Evolutionary conservation across 2,113 vertebrate genomes (phyloP), one percentile per base, ranked within the genome.

Genomic region (Phaetusa simplex): DNA sequence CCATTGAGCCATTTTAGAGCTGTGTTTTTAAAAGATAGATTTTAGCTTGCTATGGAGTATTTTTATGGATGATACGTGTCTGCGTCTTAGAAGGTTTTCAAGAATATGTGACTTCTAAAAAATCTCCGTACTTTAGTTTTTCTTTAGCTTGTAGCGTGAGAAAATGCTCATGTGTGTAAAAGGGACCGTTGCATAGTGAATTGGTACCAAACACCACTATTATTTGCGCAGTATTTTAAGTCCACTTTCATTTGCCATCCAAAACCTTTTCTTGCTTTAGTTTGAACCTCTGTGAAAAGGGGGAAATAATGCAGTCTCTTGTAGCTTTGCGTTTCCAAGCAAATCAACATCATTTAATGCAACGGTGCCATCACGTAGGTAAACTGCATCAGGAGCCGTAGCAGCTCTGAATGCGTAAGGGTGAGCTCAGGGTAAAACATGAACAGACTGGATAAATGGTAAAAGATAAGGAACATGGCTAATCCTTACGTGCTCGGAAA

Each of bases 1-100:
- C 82, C 91, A 88, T 20, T 82, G 87, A 95, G 80, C 67, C 61
- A 19, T 82, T 97, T 96, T 81, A 65, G 65, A 92, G 73, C 49
- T 61, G 40, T 52, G 70, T 45, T 83, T 95, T 88, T 55, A 50
- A 78, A 94, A 69, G 82, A 36, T 6, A 29, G 43, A 42, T 67
- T 87, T 72, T 59, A 16, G 59, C 79, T 93, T 76, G 61, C 81
- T 65, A 56, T 11, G 19, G 55, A 43, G 5, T 77, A 12, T 91
- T 92, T 82, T 89, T 73, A 10, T 69, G 71, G 64, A 10, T 55
- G 43, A 6, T 66, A 3, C 6, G 1, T 7, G 3, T 67, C 42
- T 81, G 12, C 8, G 1, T 5, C 2, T n/a, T 34, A 27, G 1
- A 32, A 88, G 64, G 36, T 42, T 73, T 71, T 86, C 32, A 67